Evolutionary conservation across 2,888 invertebrate species (phyloP), one percentile per base, ranked within the genome.

Genomic region (Parnassius orleans): DNA sequence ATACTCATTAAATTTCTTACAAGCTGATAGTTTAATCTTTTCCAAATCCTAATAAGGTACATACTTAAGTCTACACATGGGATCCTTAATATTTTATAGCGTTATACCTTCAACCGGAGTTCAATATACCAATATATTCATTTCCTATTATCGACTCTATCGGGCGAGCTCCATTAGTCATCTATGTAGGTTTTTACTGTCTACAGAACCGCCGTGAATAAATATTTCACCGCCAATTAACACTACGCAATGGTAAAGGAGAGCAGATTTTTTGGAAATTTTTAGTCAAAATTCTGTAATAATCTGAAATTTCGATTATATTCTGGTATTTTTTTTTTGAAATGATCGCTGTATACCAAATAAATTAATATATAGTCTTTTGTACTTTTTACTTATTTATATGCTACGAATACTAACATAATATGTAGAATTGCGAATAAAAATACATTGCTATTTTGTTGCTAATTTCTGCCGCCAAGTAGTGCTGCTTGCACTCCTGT

Each of bases 91-190:
- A 53, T 60, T 62, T 60, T 46, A 15, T 57, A 47, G 50, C 43
- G 33, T 54, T 50, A 55, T 52, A 54, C 53, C 57, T 65, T 58
- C 57, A 57, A 57, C 60, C 60, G 48, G 66, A 65, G 71, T 71
- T 74, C 73, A 81, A 75, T 75, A 74, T 68, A 74, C 78, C 69
- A 66, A 65, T 69, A 72, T 73, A 74, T 76, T 74, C 69, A 72
- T 74, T 78, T 66, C 69, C 72, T 73, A 68, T 65, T 69, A 75
- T 74, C 75, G 70, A 75, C 69, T 74, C 69, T 68, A 74, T 70
- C 66, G 68, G 66, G 61, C 65, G 62, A 60, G 55, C 57, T 57
- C 70, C 69, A 77, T 78, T 77, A 79, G 67, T 80, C 77, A 78
- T 73, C 62, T 64, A 66, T 69, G 71, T 76, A 70, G 71, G 68